phyloP scores from a whole-genome alignment of 2,113 vertebrate species.

The Stictonetta naevosa region DNA sequence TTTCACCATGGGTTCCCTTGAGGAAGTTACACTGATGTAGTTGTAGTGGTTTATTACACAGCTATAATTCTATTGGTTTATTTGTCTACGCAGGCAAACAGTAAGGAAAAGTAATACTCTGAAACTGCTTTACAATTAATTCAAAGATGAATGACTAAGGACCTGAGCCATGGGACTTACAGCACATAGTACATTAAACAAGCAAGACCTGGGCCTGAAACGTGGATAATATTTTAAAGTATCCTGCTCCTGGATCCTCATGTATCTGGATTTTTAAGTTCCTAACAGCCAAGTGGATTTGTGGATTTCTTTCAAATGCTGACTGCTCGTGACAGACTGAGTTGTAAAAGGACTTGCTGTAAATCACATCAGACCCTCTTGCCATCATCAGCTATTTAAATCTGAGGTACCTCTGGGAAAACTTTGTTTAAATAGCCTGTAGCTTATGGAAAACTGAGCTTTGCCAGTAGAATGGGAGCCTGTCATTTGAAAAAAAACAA shows the following conservation, averaged over 20 bases:
- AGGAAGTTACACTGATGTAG: background rate
- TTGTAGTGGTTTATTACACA: background rate
- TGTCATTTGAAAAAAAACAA: background rate
- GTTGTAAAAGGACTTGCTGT: background rate
- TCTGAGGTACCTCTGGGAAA: background rate
- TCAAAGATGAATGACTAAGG: background rate
- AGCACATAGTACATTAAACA: background rate
- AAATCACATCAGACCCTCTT: background rate
- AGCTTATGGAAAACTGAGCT: background rate
- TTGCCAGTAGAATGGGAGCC: background rate
- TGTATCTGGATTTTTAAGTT: background rate
- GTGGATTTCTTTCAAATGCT: background rate
- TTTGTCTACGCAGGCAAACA: background rate
- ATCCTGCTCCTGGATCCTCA: background rate
- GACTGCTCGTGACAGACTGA: background rate
- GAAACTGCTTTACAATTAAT: background rate
- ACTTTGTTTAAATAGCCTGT: background rate
- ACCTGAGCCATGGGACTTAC: background rate
- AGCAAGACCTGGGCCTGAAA: background rate
- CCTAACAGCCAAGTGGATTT: background rate
- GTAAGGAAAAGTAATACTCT: background rate
- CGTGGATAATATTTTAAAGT: background rate
- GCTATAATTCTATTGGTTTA: background rate
- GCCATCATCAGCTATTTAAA: background rate
- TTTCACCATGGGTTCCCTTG: background rate